phyloP scores from a whole-genome alignment of 2,797 vertebrate species.

The Xenentodon cancila region DNA sequence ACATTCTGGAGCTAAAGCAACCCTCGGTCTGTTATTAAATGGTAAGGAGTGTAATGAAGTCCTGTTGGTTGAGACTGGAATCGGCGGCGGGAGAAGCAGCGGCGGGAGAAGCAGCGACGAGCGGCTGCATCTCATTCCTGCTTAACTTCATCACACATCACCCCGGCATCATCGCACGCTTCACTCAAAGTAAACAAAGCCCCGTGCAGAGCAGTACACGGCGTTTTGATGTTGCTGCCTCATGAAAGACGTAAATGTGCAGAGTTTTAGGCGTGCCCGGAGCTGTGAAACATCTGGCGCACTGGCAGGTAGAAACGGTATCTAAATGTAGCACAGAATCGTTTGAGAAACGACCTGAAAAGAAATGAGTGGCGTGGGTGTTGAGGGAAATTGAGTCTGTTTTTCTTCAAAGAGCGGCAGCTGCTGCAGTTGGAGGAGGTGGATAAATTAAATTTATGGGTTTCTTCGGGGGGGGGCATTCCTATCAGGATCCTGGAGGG shows the following conservation, averaged over 20 bases:
- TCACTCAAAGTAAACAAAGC: conserved; percentile 29
- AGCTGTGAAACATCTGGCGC: conserved; percentile 40
- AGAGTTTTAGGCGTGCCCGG: conserved; percentile 3
- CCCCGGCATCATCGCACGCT: conserved; percentile 37
- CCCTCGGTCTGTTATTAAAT: background rate
- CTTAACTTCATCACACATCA: conserved; percentile 8
- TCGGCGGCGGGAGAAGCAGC: background rate
- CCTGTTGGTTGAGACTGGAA: too few relatives aligned
- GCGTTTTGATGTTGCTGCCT: conserved; percentile 38
- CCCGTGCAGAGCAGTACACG: conserved; percentile 29
- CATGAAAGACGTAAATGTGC: conserved; percentile 25
- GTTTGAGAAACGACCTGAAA: conserved; percentile 6
- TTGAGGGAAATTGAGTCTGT: conserved; percentile 14
- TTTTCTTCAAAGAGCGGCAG: conserved; percentile 2
- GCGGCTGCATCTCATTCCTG: too few relatives aligned
- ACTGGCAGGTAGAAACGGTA: conserved; percentile 7
- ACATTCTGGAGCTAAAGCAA: background rate
- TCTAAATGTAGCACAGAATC: conserved; percentile 25
- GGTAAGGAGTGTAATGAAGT: too few relatives aligned
- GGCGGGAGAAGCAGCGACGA: background rate
- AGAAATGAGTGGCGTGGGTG: conserved; percentile 15
- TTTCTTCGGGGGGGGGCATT: too few relatives aligned
- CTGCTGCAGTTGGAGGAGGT: conserved; percentile 3
- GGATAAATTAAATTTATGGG: too few relatives aligned
- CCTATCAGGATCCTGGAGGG: too few relatives aligned